Evolutionary conservation across 2,888 invertebrate genomes (phyloP), one percentile per base, ranked within the genome.

Genomic region (Scaptomyza polygonia): DNA sequence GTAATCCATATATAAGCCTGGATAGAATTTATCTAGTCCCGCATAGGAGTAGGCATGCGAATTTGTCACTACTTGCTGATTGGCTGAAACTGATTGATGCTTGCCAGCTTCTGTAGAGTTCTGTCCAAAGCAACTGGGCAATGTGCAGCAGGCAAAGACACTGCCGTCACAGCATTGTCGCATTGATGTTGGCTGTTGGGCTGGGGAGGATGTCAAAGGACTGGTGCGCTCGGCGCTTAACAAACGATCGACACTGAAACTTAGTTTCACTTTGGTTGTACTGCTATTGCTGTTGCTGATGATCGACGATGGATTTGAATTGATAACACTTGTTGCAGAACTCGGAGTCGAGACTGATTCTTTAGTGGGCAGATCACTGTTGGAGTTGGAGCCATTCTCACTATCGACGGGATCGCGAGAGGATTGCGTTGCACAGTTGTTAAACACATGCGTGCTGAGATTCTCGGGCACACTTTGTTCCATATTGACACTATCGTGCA

Each of bases 171-270:
- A 89, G 74, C 86, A 89, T 48, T 77, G 65, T 34, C 65, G 43
- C 0, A 67, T 18, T 30, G 61, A 32, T 2, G 64, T 36, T 21
- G 53, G n/a, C n/a, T n/a, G n/a, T n/a, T n/a, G 34, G 7, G 16
- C 12, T n/a, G 45, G 12, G 44, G 61, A n/a, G 47, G 63, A 18
- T 9, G 44, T 30, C 40, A 49, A 29, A 1, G 73, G 62, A 21
- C 67, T 67, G 29, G 36, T 57, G 61, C 79, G 70, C 49, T 86
- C 88, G 18, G 72, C 70, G 66, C 82, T 88, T 54, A 91, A 69
- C 29, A 91, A 72, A 43, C 91, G 89, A 79, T 91, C 91, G 27
- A 91, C 91, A 86, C 91, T 91, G 73, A 91, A 91, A 78, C 90
- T 91, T 8, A 91, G 79, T 72, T 90, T 89, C 66, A 90, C 88